These are phyloP conservation scores for Agrotis puta DNA, from an alignment of 2,888 invertebrate genomes.

Conservation along the genomic window DNA sequence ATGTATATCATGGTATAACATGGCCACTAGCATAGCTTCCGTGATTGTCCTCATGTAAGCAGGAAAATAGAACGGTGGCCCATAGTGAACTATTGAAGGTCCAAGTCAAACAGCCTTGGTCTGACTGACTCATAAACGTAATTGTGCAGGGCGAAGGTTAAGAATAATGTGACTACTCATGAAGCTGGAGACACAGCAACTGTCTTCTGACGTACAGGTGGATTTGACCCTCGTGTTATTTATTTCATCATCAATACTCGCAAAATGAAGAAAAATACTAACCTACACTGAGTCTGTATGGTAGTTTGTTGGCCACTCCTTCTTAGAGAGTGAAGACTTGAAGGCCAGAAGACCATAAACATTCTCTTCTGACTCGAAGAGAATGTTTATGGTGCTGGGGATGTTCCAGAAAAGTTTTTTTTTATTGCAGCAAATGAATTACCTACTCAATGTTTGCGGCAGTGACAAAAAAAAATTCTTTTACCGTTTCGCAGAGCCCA, in stretches of 20 bases:
- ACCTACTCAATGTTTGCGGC: not conserved
- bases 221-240: not conserved
- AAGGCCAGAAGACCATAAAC: no score
- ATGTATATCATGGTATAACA: constrained; percentile 14
- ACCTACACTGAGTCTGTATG: no score
- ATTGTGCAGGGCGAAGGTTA: constrained; percentile 1
- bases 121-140: not conserved
- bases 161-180: not conserved
- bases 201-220: not conserved
- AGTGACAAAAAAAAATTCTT: not conserved
- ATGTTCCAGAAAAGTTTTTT: not conserved
- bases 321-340: no score
- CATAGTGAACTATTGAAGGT: constrained; percentile 38
- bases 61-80: constrained; percentile 34
- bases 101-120: constrained; percentile 2
- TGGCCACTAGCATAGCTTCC: constrained; percentile 37
- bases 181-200: not conserved
- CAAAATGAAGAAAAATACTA: not conserved
- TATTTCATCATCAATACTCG: not conserved
- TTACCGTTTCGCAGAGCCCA: not conserved
- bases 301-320: no score
- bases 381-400: not conserved
- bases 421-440: not conserved
- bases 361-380: no score
- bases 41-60: not conserved